Evolutionary conservation across 1,140 invertebrate species (phyloP), one percentile per base, ranked within the genome.

Genomic region (Sesamia nonagrioides): DNA sequence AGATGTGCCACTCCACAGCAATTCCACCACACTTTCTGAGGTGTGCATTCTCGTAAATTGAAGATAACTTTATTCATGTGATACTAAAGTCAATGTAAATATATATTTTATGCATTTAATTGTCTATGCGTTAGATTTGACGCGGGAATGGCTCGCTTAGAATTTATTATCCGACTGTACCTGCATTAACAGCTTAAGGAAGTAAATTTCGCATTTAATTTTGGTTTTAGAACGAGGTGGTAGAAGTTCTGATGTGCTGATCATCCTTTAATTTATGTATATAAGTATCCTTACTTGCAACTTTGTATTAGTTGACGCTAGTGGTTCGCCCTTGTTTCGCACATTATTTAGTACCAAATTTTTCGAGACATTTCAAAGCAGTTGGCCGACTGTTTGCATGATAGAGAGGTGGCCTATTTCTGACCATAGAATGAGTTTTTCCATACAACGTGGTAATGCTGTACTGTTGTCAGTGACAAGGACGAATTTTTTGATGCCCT

Each of bases 61-160:
- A 78, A 45, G 40, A 71, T 73, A 78, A 78, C 63, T 78, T 71
- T 58, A 78, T 78, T 61, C 66, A 71, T 60, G 63, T 48, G 77
- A 78, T 71, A 60, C 40, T 71, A 72, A 78, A 60, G 37, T 69
- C 35, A 40, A 37, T 72, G 77, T 78, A 78, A 78, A 78, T 60
- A 52, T 73, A 73, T 61, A 63, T 73, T 79, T 72, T 73, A 79
- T 72, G 68, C 18, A 73, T 73, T 72, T 79, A 61, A 73, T 77
- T 77, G 76, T 68, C 50, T 77, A 58, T n/a, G 35, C 71, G 52
- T 45, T 37, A 58, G 37, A 60, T 73, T 58, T 73, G 71, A 73
- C 18, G 71, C 54, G 54, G n/a, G 54, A 73, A 56, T 60, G 37
- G 37, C 58, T 60, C 37, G 71, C 8, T 6, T 8, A 73, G 11